Evolutionary conservation across 2,113 vertebrate genomes (phyloP).

Genomic region (Cettia cetti): DNA sequence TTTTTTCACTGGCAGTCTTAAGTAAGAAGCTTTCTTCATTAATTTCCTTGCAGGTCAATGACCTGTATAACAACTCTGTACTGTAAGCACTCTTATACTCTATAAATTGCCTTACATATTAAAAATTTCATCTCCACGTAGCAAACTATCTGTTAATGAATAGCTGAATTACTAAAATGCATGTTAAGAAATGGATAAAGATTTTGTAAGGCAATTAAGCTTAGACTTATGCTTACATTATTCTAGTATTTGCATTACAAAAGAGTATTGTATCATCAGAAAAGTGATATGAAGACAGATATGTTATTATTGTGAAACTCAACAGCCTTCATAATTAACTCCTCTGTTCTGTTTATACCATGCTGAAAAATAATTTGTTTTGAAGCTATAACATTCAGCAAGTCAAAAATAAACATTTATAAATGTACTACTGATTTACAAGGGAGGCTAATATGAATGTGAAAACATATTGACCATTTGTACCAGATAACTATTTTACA

Average conservation of each 20-base stretch:
- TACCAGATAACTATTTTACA: background rate
- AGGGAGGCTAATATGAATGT: background rate
- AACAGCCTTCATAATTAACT: background rate
- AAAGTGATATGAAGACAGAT: background rate
- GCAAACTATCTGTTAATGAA: conserved; percentile 43
- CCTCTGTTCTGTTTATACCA: background rate
- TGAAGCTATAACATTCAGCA: background rate
- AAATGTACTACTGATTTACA: background rate
- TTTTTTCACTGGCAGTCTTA: background rate
- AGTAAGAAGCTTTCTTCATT: conserved; percentile 30
- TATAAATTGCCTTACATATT: conserved; percentile 38
- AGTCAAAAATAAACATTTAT: conserved; percentile 40
- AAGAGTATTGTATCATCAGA: background rate
- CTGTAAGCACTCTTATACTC: conserved; percentile 43
- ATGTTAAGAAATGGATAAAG: conserved; percentile 19
- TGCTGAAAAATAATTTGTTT: conserved; percentile 29
- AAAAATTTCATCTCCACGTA: conserved; percentile 40
- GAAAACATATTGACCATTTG: background rate
- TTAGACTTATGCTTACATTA: background rate
- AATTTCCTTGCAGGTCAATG: conserved; percentile 42
- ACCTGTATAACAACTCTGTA: conserved; percentile 20
- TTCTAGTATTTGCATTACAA: background rate
- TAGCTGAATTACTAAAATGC: background rate
- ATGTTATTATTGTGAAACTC: background rate
- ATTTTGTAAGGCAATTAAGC: conserved; percentile 9